A percentile compares a stretch with the other conserved stretches of the same genome.
These are phyloP conservation scores for Drosophila gunungcola DNA, from an alignment of 1,140 invertebrate genomes.

Conservation along the genomic window DNA sequence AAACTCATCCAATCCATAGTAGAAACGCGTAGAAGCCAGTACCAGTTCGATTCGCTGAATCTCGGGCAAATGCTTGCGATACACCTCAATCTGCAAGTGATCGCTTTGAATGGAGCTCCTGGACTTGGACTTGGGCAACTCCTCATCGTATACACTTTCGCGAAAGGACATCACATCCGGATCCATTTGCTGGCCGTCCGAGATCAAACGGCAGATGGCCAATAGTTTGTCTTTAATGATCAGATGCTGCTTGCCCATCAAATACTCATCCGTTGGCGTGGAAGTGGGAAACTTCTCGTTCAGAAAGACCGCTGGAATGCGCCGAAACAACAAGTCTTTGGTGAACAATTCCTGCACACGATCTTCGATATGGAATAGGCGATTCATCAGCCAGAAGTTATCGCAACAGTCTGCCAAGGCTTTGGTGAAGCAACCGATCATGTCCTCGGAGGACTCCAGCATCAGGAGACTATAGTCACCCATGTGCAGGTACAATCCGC, in stretches of 20 bases:
- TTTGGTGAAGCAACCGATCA: constrained; percentile 64
- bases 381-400: constrained; percentile 52
- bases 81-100: constrained; percentile 29
- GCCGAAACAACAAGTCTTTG: constrained; percentile 49
- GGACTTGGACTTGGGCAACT: not conserved
- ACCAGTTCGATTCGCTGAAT: constrained; percentile 79
- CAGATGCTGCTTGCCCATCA: constrained; percentile 76
- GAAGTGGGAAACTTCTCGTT: constrained; percentile 80
- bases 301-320: constrained; percentile 59
- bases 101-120: not conserved
- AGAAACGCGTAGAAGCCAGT: constrained; percentile 62
- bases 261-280: constrained; percentile 64
- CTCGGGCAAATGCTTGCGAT: constrained; percentile 64
- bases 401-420: constrained; percentile 23
- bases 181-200: constrained; percentile 2
- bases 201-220: constrained; percentile 41
- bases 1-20: constrained; percentile 56
- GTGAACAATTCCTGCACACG: constrained; percentile 66
- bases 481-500: constrained; percentile 69
- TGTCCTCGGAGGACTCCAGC: constrained; percentile 74
- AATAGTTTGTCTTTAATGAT: constrained; percentile 73
- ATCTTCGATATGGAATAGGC: constrained; percentile 71
- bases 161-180: not conserved
- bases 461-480: constrained; percentile 69
- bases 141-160: not conserved